Percentiles rank a stretch among this genome's conserved stretches.
phyloP scores from a whole-genome alignment of 2,113 vertebrate genomes.

The Anguilla japonica region DNA sequence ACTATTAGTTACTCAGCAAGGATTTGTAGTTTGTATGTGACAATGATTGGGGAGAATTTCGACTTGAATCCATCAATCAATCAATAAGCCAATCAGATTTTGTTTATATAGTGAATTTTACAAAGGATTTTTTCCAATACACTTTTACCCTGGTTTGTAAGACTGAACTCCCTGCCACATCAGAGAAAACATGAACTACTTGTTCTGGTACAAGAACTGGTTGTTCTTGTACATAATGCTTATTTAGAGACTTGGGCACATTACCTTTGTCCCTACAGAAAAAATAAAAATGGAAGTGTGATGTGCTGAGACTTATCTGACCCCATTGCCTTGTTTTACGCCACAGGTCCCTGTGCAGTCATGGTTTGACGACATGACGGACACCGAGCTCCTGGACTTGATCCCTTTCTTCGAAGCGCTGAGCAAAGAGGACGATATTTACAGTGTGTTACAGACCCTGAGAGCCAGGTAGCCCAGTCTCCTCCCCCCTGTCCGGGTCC shows the following conservation, averaged over 20 bases:
- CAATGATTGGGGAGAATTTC: too few relatives aligned
- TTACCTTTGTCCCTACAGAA: not conserved
- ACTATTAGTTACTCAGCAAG: too few relatives aligned
- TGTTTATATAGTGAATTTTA: too few relatives aligned
- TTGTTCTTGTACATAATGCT: not conserved
- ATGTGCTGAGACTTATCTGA: not conserved
- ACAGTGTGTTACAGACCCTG: conserved; percentile 85
- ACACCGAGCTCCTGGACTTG: conserved; percentile 95
- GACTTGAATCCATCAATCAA: too few relatives aligned
- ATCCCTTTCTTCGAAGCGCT: conserved; percentile 95
- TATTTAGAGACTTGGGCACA: not conserved
- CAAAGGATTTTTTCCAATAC: too few relatives aligned
- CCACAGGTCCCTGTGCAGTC: conserved; percentile 94
- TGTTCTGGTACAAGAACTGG: too few relatives aligned
- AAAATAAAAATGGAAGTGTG: not conserved
- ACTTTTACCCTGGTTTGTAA: not conserved
- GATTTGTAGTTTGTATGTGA: too few relatives aligned
- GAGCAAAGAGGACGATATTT: conserved; percentile 90
- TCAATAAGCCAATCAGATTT: too few relatives aligned
- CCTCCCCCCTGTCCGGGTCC: not conserved
- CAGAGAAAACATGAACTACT: not conserved
- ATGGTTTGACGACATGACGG: conserved; percentile 97
- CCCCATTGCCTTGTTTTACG: not conserved
- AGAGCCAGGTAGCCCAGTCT: conserved; percentile 87
- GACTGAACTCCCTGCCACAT: not conserved